Conservation (phyloP, 2,888 invertebrate species). For the Tillus elongatus region DNA sequence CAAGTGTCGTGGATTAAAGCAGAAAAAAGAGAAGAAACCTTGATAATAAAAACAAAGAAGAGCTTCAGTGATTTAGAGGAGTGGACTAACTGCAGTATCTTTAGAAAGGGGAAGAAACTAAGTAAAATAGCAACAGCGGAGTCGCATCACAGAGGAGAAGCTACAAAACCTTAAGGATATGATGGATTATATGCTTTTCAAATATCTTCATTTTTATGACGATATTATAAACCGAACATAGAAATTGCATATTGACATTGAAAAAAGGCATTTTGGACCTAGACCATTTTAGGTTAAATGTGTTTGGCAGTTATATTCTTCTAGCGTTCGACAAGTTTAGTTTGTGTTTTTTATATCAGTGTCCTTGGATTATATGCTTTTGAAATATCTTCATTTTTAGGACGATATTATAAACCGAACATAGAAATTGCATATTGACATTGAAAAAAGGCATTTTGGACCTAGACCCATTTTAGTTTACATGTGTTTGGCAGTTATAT, state of each 20-base stretch:
- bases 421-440: no score
- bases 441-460: conserved; percentile 5
- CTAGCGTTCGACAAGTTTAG: background rate
- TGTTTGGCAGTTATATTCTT: conserved; percentile 6
- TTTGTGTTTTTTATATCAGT: conserved; percentile 1
- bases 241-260: background rate
- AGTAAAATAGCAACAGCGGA: no score
- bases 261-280: conserved; percentile 4
- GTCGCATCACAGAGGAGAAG: no score
- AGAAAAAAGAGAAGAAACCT: no score
- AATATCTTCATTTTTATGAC: conserved; percentile 3
- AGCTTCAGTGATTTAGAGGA: conserved; percentile 4
- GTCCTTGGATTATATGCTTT: conserved; percentile 7
- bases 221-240: conserved; percentile 4
- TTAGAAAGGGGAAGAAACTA: conserved; percentile 7
- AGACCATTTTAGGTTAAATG: conserved; percentile 2
- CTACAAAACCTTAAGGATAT: no score
- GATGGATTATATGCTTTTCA: conserved; percentile 6
- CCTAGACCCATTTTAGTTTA: conserved; percentile 4
- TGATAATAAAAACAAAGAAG: no score
- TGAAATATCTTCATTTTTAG: conserved; percentile 4
- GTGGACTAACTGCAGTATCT: conserved; percentile 5
- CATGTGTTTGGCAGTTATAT: conserved; percentile 4
- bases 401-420: conserved; percentile 5
- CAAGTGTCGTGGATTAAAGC: no score